These are phyloP conservation scores for Linurgus olivaceus DNA, from an alignment of 2,797 vertebrate species.

Conservation along the genomic window DNA sequence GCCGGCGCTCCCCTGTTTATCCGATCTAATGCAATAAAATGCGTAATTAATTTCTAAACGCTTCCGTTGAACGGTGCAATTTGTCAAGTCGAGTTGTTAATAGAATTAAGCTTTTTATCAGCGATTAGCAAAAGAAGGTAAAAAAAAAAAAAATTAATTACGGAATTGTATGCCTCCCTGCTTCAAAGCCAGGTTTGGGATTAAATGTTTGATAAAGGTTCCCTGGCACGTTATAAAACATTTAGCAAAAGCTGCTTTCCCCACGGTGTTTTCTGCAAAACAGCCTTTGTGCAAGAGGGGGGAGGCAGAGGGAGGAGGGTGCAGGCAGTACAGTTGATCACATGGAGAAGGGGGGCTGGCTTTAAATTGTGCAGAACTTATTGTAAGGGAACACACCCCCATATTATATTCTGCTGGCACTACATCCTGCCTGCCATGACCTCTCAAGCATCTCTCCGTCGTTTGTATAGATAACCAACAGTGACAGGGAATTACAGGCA, in stretches of 20 bases:
- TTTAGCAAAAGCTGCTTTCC: slow-evolving; percentile 74
- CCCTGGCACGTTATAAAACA: slow-evolving; percentile 77
- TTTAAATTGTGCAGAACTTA: not conserved
- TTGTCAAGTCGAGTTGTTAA: slow-evolving; percentile 85
- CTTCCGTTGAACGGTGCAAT: slow-evolving; percentile 82
- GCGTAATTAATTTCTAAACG: slow-evolving; percentile 86
- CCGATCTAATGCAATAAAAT: slow-evolving; percentile 84
- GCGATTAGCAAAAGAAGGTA: slow-evolving; percentile 85
- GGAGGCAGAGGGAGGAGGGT: not conserved
- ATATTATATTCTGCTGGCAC: not conserved
- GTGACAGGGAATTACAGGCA: not conserved
- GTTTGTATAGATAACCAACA: not conserved
- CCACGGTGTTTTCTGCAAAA: slow-evolving; percentile 55
- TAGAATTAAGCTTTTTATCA: slow-evolving; percentile 89
- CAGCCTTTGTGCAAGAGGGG: not conserved
- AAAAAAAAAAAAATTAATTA: slow-evolving; percentile 86
- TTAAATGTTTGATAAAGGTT: slow-evolving; percentile 83
- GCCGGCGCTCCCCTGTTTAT: slow-evolving; percentile 75
- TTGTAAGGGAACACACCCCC: not conserved
- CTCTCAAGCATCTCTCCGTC: not conserved
- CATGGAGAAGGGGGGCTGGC: not conserved
- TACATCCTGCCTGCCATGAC: not conserved
- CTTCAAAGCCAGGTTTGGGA: slow-evolving; percentile 85
- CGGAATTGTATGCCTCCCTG: slow-evolving; percentile 82
- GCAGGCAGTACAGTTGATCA: not conserved